Conservation (phyloP, 2,797 vertebrate species). For the Meda fulgida region DNA sequence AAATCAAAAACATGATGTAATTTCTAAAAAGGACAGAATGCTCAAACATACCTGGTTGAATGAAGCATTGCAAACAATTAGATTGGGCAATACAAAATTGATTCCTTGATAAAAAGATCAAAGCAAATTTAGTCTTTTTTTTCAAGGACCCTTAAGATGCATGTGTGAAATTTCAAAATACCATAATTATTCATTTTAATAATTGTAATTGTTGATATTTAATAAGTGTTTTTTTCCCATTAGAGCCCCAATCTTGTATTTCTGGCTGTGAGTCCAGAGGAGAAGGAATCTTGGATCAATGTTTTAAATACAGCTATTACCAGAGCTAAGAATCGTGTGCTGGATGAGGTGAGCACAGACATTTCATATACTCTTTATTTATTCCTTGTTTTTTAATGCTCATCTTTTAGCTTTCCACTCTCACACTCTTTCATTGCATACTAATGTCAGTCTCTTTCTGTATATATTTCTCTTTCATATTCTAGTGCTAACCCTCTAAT, state of each 20-base stretch:
- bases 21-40: not conserved
- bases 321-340: slow-evolving; percentile 89
- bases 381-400: not conserved
- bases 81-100: not conserved
- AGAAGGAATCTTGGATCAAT: slow-evolving; percentile 94
- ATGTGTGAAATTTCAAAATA: not conserved
- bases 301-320: slow-evolving; percentile 87
- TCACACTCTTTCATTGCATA: slow-evolving; percentile 26
- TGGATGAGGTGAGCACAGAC: slow-evolving; percentile 74
- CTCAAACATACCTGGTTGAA: too few species aligned
- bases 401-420: slow-evolving; percentile 12
- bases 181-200: not conserved
- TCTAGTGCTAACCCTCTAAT: not conserved
- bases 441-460: slow-evolving; percentile 31
- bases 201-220: not conserved
- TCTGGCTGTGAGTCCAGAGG: slow-evolving; percentile 94
- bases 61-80: too few species aligned
- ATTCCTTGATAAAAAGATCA: not conserved
- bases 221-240: not conserved
- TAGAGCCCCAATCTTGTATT: slow-evolving; percentile 94
- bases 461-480: slow-evolving; percentile 26
- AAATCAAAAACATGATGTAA: not conserved
- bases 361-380: slow-evolving; percentile 5
- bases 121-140: too few species aligned
- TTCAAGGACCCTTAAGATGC: not conserved